Evolutionary conservation across 2,113 vertebrate species (phyloP), one percentile per base, ranked within the genome.

Genomic region (Hyla sarda): DNA sequence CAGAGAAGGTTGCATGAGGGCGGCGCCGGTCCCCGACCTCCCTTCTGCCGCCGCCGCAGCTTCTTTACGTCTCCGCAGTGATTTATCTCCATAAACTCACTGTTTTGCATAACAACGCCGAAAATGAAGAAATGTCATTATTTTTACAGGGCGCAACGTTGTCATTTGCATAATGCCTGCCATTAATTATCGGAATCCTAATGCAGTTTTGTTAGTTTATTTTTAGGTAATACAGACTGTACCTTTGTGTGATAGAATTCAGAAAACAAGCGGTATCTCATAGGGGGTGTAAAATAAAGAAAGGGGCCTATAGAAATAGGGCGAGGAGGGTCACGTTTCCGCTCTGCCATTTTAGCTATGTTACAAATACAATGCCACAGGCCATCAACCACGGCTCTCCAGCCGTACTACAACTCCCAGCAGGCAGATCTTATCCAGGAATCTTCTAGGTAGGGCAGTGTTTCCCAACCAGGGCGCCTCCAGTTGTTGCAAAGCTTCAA

Each of bases 51-150:
- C 94, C 92, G 90, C 92, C 93, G 92, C 91, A 90, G 93, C 92
- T 95, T 93, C 92, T 93, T 94, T 94, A 94, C 94, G 94, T 94
- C 90, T 93, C 90, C 90, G 75, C 87, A 90, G 93, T 94, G 93
- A 95, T 95, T 95, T 95, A 95, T 95, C 94, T 93, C 94, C 92
- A 88, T 89, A 93, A 93, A 94, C 93, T 94, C 93, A 94, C 94
- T 95, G 94, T 95, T 95, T 95, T 95, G 93, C 95, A 95, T 94
- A 95, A 95, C 92, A 94, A 92, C 90, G 93, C 91, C 94, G 93
- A 94, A 94, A 95, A 95, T 95, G 94, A 95, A 95, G 93, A 95
- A 95, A 95, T 95, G 94, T 94, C 95, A 94, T 95, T 95, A 95
- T 95, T 95, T n/a, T 95, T 94, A 92, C 92, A 93, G 93, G 88